These are phyloP conservation scores for Netelia fuscicornis DNA, from an alignment of 2,888 invertebrate species.

Conservation along the genomic window DNA sequence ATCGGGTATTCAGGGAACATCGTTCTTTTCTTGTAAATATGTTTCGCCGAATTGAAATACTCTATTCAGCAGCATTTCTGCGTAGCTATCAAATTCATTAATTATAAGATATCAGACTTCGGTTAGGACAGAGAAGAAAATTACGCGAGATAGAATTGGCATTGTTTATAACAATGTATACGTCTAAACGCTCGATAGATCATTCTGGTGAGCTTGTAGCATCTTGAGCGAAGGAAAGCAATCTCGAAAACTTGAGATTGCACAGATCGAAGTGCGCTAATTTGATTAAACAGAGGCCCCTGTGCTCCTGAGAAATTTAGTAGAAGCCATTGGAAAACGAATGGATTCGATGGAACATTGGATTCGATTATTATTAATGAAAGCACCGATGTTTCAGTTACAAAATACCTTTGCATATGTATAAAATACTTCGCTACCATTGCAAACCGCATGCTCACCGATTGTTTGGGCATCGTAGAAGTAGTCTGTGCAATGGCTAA, in stretches of 20 bases:
- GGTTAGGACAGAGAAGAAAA: conserved; percentile 28
- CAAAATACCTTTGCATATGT: conserved; percentile 66
- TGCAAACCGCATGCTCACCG: conserved; percentile 55
- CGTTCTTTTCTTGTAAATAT: no score
- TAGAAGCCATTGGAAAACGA: conserved; percentile 63
- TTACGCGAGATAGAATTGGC: conserved; percentile 65
- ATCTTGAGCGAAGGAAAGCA: conserved; percentile 51
- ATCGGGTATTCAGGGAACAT: no score
- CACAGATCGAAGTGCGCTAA: conserved; percentile 71
- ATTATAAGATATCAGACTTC: conserved; percentile 32
- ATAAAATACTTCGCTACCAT: conserved; percentile 67
- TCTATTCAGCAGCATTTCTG: not conserved
- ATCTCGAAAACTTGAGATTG: conserved; percentile 52
- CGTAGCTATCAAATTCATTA: conserved; percentile 20
- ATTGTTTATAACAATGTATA: conserved; percentile 63
- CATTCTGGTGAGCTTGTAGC: conserved; percentile 66
- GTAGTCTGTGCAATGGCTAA: conserved; percentile 60
- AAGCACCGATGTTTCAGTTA: conserved; percentile 69
- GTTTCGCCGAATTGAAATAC: no score
- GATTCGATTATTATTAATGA: conserved; percentile 70
- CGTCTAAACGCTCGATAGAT: conserved; percentile 66
- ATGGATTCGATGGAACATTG: not conserved
- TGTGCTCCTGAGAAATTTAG: conserved; percentile 58
- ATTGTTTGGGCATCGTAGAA: conserved; percentile 68
- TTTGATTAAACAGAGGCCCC: conserved; percentile 66